These are phyloP conservation scores for Dryobates pubescens DNA, from an alignment of 2,797 vertebrate species.

Conservation along the genomic window DNA sequence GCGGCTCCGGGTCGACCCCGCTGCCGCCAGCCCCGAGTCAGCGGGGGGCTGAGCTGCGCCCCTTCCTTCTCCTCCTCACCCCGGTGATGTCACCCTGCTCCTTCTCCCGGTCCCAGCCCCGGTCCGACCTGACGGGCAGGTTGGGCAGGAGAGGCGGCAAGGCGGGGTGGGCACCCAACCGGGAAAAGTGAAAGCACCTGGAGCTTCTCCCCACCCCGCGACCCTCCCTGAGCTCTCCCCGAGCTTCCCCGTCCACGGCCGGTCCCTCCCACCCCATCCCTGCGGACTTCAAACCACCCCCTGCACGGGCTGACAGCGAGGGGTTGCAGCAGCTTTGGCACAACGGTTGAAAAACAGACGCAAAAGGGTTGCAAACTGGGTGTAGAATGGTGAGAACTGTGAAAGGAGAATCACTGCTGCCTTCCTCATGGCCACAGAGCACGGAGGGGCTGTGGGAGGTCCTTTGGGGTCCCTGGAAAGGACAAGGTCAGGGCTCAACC, in stretches of 20 bases:
- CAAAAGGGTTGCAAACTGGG: no score
- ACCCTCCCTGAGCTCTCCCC: not conserved
- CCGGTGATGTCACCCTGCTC: not conserved
- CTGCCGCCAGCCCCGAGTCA: not conserved
- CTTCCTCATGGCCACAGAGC: not conserved
- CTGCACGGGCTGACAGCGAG: accelerated
- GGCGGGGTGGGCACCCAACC: not conserved
- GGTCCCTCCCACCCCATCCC: not conserved
- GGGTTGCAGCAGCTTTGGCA: accelerated
- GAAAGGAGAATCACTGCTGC: not conserved
- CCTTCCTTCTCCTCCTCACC: not conserved
- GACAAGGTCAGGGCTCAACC: accelerated
- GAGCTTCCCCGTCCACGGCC: not conserved
- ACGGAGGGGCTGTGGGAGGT: no score
- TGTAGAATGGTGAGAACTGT: not conserved
- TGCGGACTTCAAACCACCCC: not conserved
- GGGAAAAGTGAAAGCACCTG: no score
- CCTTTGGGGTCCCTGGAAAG: accelerated
- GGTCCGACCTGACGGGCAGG: not conserved
- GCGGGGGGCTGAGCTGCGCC: not conserved
- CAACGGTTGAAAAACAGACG: not conserved
- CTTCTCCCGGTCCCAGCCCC: not conserved
- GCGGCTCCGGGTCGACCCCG: not conserved
- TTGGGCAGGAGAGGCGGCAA: not conserved
- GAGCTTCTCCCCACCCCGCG: not conserved